Evolutionary conservation across 2,113 vertebrate species (phyloP), one percentile per base, ranked within the genome.

Genomic region (Furnarius figulus): DNA sequence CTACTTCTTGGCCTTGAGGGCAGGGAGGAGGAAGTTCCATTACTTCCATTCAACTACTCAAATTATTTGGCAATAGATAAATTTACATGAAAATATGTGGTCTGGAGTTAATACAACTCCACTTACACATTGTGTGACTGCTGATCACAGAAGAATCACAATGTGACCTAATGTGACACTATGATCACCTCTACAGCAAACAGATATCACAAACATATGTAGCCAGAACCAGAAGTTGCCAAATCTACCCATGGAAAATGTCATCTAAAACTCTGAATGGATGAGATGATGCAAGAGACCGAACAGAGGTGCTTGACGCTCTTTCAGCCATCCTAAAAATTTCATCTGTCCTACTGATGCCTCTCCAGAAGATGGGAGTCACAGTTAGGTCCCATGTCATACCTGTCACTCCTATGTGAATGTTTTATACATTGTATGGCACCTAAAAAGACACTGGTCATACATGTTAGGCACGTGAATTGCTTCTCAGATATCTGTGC

Each of bases 121-220:
- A 16, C 10, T 50, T 31, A 19, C 6, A n/a, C 1, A 10, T 58
- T 66, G 12, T 39, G 59, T 33, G 20, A 37, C 33, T 76, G 10
- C 25, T 20, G 25, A 58, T 85, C 23, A 30, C 20, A 66, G 44
- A 16, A 23, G 16, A 25, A 79, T 71, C 37, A n/a, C 42, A 47
- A 30, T 12, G 17, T 31, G 28, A 67, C 52, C 13, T 82, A 33
- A 53, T 14, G 33, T 58, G 59, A 66, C 12, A 14, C 20, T 49
- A 39, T 10, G 4, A 75, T 65, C 39, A 44, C 10, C 17, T 78
- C 20, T 50, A 39, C 4, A 70, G 12, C 8, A 82, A 87, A 71
- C 4, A 83, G 73, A 58, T 39, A 22, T 49, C 31, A 61, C 49
- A 49, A 68, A 17, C 0, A 0, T 24, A 35, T 4, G 4, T 5